phyloP scores from a whole-genome alignment of 1,140 invertebrate genomes.

The Rhyacophila brunnea region DNA sequence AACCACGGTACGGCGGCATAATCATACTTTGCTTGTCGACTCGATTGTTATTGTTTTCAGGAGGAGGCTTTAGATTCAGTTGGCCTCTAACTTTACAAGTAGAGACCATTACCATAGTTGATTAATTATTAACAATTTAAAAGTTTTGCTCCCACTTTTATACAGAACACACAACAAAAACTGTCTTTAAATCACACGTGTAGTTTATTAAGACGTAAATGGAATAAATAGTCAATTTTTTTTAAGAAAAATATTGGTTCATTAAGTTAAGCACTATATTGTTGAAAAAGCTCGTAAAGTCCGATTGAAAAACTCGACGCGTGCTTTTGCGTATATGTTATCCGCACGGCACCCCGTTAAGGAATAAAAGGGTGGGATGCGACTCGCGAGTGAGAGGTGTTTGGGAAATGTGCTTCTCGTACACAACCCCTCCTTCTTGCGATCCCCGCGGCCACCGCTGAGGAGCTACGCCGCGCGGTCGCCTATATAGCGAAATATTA shows the following conservation, averaged over 20 bases:
- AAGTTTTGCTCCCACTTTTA: no score
- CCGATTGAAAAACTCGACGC: not conserved
- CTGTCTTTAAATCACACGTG: no score
- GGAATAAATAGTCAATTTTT: no score
- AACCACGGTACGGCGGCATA: slow-evolving; percentile 23
- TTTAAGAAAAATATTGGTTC: no score
- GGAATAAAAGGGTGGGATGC: slow-evolving; percentile 32
- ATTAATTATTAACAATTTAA: slow-evolving; percentile 1
- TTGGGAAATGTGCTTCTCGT: not conserved
- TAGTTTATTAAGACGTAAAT: no score
- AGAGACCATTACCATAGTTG: slow-evolving; percentile 29
- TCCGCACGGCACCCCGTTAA: slow-evolving; percentile 31
- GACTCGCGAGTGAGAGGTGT: not conserved
- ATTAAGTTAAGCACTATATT: not conserved
- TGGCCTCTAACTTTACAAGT: slow-evolving; percentile 29
- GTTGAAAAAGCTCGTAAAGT: not conserved
- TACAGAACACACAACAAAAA: no score
- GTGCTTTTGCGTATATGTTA: slow-evolving; percentile 26
- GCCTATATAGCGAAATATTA: not conserved
- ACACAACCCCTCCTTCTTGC: slow-evolving; percentile 3
- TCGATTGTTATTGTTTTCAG: slow-evolving; percentile 33
- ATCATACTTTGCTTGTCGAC: slow-evolving; percentile 10
- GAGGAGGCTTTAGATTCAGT: slow-evolving; percentile 29
- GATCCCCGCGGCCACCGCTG: slow-evolving; percentile 6
- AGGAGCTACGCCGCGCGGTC: not conserved